Percentiles rank a stretch among this genome's conserved stretches.
These are phyloP conservation scores for Hemitrygon akajei DNA, from an alignment of 2,797 vertebrate genomes.

Conservation along the genomic window DNA sequence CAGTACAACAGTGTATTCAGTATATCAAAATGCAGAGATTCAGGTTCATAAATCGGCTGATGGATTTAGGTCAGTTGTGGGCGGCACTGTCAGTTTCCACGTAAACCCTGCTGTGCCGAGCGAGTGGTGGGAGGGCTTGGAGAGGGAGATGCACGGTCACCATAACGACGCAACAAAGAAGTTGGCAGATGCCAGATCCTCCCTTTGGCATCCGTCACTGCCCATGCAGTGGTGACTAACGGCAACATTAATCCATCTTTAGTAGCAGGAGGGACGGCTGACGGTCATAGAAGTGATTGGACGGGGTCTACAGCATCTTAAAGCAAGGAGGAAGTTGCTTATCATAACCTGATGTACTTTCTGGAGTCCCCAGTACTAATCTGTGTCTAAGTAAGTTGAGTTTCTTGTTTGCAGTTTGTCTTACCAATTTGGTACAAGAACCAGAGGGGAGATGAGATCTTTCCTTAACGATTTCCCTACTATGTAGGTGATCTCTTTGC, in stretches of 20 bases:
- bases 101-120: background rate
- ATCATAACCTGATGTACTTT: background rate
- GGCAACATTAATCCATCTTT: background rate
- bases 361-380: background rate
- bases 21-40: background rate
- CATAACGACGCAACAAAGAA: background rate
- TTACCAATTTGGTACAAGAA: background rate
- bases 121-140: too few species aligned
- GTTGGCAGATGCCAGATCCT: background rate
- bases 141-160: background rate
- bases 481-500: too few species aligned
- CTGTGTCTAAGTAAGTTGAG: background rate
- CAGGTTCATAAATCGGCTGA: background rate
- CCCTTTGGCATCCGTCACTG: background rate
- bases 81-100: background rate
- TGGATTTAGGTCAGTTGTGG: background rate
- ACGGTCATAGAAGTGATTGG: background rate
- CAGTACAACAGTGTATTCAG: background rate
- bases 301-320: background rate
- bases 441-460: background rate
- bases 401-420: background rate
- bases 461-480: too few species aligned
- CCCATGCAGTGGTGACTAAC: background rate
- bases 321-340: background rate
- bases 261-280: background rate